Base-by-base conservation (phyloP, 2,113 vertebrate species). In the Chloropsis hardwickii region DNA sequence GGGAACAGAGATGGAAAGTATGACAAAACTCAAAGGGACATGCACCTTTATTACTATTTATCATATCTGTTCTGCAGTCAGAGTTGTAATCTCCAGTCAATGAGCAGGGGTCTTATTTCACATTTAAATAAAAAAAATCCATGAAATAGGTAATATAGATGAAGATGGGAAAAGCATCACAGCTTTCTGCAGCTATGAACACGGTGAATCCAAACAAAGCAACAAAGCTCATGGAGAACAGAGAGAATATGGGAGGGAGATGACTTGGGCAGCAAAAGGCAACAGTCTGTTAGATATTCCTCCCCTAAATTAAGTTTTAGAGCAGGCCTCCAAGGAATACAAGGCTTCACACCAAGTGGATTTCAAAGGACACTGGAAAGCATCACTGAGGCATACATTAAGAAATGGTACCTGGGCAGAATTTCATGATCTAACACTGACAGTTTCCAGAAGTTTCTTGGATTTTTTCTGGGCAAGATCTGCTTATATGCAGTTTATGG, bases 1-100 rank as follows among this genome's bases (percentile, higher is more conserved):
- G 77, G 44, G 48, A 84, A 90, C 25, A 81, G 8, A 87, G 80
- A 66, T 37, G 20, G 71, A 44, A 93, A 70, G 58, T 37, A 81
- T 24, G 40, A 92, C 67, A 90, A 85, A 91, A 91, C 5, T 92
- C 66, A 80, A 84, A 81, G 44, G 31, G 37, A 83, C 11, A 40
- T 15, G 35, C 33, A 83, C 64, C 51, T 92, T 96, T 90, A 78
- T 86, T 83, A 84, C 69, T 88, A 81, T 90, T 90, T 90, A 92
- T 90, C 90, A 44, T 0, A 0, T 58, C 72, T 80, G 37, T 82
- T 88, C 71, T 37, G 40, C 67, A 60, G 28, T 12, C 70, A 76
- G 61, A 24, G 21, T 37, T 83, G 54, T 28, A 88, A 95, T 81
- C 50, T 81, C 64, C 18, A 73, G 22, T 58, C 85, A 83, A 66